Evolutionary conservation across 1,140 invertebrate species (phyloP).

Genomic region (Drosophila albomicans): DNA sequence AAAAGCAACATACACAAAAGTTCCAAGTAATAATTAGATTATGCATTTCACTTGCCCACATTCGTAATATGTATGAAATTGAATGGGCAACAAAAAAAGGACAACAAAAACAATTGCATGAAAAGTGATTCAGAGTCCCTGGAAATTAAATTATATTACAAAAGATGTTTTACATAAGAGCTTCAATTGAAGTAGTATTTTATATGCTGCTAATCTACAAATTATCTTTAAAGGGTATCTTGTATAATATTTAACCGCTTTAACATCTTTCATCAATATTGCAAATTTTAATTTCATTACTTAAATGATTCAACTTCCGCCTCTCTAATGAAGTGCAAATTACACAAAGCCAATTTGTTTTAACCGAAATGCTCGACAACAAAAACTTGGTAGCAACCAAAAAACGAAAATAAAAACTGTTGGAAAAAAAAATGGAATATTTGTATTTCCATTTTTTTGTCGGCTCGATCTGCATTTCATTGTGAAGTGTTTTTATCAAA

Average conservation of each 20-base stretch:
- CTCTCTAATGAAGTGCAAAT: constrained; percentile 73
- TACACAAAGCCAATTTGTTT: constrained; percentile 76
- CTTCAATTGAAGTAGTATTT: no score
- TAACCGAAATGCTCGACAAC: constrained; percentile 46
- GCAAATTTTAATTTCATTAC: constrained; percentile 39
- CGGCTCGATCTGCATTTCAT: not conserved
- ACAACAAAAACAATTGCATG: not conserved
- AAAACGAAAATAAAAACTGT: not conserved
- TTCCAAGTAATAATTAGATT: not conserved
- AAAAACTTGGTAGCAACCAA: constrained; percentile 35
- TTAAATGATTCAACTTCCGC: constrained; percentile 18
- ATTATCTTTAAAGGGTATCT: constrained; percentile 5
- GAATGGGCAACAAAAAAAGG: not conserved
- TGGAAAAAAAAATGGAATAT: constrained; percentile 24
- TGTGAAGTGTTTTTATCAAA: not conserved
- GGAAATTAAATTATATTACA: no score
- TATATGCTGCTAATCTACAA: no score
- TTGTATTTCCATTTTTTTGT: constrained; percentile 11
- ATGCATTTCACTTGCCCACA: no score
- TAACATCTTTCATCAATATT: constrained; percentile 1
- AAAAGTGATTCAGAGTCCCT: no score
- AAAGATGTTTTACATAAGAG: no score
- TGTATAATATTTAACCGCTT: not conserved
- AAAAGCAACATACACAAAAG: not conserved
- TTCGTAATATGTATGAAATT: no score